Evolutionary conservation across 1,140 invertebrate genomes (phyloP).

Genomic region (Thaumatotibia leucotreta): DNA sequence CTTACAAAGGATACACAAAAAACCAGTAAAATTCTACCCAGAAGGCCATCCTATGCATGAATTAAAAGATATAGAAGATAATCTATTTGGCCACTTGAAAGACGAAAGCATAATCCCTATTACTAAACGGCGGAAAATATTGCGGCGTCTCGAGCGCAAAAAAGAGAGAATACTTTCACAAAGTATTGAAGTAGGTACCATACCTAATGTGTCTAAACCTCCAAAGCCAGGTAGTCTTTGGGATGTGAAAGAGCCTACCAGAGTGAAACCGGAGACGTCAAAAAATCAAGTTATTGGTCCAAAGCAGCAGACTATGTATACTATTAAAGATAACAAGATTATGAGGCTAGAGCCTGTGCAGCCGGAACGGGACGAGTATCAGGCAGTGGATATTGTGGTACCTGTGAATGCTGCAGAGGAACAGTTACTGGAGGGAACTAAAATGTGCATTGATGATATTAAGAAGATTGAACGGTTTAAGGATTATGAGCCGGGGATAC

Average conservation of each 20-base stretch:
- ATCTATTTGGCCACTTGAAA: conserved; percentile 50
- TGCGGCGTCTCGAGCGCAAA: conserved; percentile 52
- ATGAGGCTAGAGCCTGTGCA: conserved; percentile 46
- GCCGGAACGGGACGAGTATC: conserved; percentile 26
- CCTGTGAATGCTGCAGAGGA: conserved; percentile 55
- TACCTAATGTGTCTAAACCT: conserved; percentile 25
- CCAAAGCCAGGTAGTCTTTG: conserved; percentile 48
- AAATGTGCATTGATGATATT: conserved; percentile 65
- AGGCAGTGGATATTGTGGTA: conserved; percentile 55
- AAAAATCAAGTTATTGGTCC: conserved; percentile 34
- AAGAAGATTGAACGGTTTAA: conserved; percentile 64
- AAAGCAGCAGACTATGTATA: conserved; percentile 55
- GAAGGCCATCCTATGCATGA: conserved; percentile 61
- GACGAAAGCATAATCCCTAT: conserved; percentile 47
- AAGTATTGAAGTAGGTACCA: conserved; percentile 33
- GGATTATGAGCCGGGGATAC: conserved; percentile 64
- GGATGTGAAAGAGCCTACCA: conserved; percentile 48
- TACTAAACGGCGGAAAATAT: conserved; percentile 57
- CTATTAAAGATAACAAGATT: conserved; percentile 61
- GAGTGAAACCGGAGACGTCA: conserved; percentile 14
- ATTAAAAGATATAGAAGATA: conserved; percentile 50
- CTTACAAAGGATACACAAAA: conserved; percentile 29
- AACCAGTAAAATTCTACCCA: conserved; percentile 42
- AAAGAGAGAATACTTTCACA: conserved; percentile 45
- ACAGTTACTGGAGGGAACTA: conserved; percentile 60